Percentiles rank a stretch among this genome's conserved stretches.
Evolutionary conservation across 2,888 invertebrate species (phyloP).

Genomic region (Scrobipalpa atriplicella): DNA sequence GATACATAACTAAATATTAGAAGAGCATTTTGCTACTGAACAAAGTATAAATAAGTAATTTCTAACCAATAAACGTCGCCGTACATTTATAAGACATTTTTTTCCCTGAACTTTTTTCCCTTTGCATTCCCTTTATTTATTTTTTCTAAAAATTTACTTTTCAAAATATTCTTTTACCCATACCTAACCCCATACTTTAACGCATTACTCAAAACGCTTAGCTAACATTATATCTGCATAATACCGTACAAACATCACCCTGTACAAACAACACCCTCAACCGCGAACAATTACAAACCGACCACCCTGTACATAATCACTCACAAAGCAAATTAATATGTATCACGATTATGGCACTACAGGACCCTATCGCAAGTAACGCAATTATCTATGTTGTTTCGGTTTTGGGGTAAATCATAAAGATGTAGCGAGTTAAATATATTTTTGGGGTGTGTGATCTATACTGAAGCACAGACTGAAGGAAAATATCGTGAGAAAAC

Average conservation of each 20-base stretch:
- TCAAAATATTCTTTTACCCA: too few relatives aligned
- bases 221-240: background rate
- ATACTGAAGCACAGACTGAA: background rate
- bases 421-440: background rate
- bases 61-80: too few relatives aligned
- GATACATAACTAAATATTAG: too few relatives aligned
- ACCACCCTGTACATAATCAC: slow-evolving; percentile 33
- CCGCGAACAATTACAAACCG: slow-evolving; percentile 28
- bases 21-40: too few relatives aligned
- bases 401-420: background rate
- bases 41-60: too few relatives aligned
- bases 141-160: too few relatives aligned
- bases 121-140: too few relatives aligned
- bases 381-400: slow-evolving; percentile 34
- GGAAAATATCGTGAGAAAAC: too few relatives aligned
- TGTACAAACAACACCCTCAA: background rate
- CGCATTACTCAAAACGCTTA: background rate
- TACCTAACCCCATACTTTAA: too few relatives aligned
- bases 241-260: background rate
- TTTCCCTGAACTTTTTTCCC: too few relatives aligned
- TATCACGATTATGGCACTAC: slow-evolving; percentile 33
- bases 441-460: background rate
- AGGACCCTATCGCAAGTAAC: slow-evolving; percentile 37
- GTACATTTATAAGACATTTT: too few relatives aligned
- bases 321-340: slow-evolving; percentile 40